Evolutionary conservation across 2,888 invertebrate species (phyloP).

Genomic region (Latrodectus hesperus): DNA sequence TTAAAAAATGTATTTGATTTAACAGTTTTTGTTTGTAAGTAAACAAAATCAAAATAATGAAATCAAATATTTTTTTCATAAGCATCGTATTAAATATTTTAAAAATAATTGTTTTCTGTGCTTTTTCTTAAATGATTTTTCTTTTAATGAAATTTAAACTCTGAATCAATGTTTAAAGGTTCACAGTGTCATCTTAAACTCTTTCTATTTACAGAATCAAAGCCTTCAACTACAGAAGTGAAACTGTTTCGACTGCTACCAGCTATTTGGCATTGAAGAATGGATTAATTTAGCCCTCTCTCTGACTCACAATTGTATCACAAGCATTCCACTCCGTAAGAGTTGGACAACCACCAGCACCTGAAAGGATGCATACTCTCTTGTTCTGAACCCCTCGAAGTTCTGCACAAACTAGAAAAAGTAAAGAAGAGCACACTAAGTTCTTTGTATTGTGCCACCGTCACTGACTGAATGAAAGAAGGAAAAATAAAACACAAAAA

Average conservation of each 20-base stretch:
- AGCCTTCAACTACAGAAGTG: conserved; percentile 14
- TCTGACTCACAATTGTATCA: conserved; percentile 55
- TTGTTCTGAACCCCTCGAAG: conserved; percentile 8
- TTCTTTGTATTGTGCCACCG: not conserved
- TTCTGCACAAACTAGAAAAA: no score
- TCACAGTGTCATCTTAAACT: not conserved
- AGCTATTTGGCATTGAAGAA: conserved; percentile 57
- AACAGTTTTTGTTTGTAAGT: no score
- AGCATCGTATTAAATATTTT: no score
- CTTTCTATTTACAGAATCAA: conserved; percentile 32
- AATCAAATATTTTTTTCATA: no score
- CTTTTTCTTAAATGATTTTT: not conserved
- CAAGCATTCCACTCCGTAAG: conserved; percentile 45
- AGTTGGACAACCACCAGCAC: conserved; percentile 57
- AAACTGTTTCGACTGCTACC: conserved; percentile 19
- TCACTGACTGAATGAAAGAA: not conserved
- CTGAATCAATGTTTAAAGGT: not conserved
- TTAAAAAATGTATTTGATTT: no score
- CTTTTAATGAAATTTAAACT: conserved; percentile 1
- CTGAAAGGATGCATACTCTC: conserved; percentile 15
- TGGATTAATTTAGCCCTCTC: conserved; percentile 53
- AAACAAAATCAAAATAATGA: no score
- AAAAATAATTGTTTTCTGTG: no score
- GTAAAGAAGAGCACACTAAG: not conserved
- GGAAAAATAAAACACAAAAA: not conserved